Conservation (phyloP, 2,797 vertebrate species). For the Octomys mimax region DNA sequence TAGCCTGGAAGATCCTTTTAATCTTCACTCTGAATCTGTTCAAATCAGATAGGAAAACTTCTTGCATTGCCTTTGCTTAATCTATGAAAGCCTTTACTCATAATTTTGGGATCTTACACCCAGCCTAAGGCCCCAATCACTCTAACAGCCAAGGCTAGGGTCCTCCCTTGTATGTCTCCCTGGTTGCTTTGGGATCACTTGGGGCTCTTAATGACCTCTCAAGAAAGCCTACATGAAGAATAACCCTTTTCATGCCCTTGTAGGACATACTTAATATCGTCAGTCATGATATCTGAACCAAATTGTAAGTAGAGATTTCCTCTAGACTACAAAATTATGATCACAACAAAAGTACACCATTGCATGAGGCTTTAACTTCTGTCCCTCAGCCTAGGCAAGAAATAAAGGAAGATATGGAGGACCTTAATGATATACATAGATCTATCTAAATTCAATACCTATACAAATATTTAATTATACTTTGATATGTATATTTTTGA, state of each 20-base stretch:
- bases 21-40: neutral
- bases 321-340: neutral
- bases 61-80: neutral
- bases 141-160: neutral
- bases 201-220: neutral
- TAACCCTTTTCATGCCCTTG: neutral
- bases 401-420: neutral
- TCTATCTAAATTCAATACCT: neutral
- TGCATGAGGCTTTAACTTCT: neutral
- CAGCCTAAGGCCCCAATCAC: fast-evolving
- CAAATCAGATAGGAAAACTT: neutral
- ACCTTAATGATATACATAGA: neutral
- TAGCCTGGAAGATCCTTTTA: neutral
- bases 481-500: neutral
- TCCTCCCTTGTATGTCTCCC: neutral
- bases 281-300: neutral
- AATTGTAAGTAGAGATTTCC: neutral
- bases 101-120: neutral
- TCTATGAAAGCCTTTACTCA: neutral
- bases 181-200: neutral
- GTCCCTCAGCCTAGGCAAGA: neutral
- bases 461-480: neutral
- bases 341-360: neutral
- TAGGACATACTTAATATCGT: neutral
- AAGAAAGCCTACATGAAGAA: neutral